phyloP scores from a whole-genome alignment of 35 echinoderm and acorn worm species.

The Apostichopus californicus region DNA sequence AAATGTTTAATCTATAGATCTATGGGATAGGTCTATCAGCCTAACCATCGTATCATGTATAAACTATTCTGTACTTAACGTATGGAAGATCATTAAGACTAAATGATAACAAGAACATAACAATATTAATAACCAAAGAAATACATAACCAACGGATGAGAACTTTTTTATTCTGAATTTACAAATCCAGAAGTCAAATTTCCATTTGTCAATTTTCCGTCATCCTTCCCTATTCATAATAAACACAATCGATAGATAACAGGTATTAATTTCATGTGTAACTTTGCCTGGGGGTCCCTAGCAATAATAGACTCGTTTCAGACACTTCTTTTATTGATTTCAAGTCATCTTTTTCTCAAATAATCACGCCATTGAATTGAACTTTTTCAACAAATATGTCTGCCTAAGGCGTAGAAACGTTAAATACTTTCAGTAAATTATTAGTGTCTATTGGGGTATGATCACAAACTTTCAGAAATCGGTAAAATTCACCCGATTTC shows the following conservation, averaged over 20 bases:
- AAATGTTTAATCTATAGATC: no score
- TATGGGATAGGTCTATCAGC: no score
- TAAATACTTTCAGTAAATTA: slow-evolving; percentile 7
- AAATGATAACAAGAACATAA: no score
- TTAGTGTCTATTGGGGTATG: neutral
- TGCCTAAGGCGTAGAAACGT: slow-evolving; percentile 16
- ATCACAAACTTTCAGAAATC: slow-evolving; percentile 3
- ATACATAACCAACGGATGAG: no score
- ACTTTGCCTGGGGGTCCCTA: slow-evolving; percentile 28
- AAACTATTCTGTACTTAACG: no score
- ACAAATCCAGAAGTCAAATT: slow-evolving; percentile 22
- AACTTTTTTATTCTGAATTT: neutral
- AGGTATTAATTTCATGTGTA: slow-evolving; percentile 35
- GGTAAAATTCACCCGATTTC: neutral
- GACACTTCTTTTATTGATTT: slow-evolving; percentile 1
- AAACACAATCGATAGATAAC: slow-evolving; percentile 24
- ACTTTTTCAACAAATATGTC: neutral
- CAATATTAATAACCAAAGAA: no score
- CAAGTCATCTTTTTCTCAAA: slow-evolving; percentile 9
- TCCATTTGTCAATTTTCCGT: slow-evolving; percentile 5
- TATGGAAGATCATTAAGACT: no score
- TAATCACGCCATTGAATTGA: neutral
- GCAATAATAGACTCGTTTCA: slow-evolving; percentile 42
- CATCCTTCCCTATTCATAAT: slow-evolving; percentile 37
- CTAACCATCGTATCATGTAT: no score